Base-by-base conservation (phyloP, 2,888 invertebrate genomes). In the Lasioglossum oenotherae region DNA sequence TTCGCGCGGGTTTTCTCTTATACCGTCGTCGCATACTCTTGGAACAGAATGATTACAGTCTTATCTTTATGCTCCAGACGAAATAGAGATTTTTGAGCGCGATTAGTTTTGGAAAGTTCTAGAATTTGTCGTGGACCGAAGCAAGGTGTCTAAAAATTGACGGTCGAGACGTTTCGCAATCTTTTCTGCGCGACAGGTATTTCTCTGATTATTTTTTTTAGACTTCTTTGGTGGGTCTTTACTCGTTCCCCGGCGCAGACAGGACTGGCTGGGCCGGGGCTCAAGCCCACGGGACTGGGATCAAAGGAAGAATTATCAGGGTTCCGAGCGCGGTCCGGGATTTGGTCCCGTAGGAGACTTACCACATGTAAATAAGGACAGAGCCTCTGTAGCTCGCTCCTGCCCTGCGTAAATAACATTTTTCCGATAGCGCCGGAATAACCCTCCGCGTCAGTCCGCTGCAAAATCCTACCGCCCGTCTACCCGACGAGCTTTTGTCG, bases 231-330 rank as follows among this genome's bases (percentile, higher is more conserved):
- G 87, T 78, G 89, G 88, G 92, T 91, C 90, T 91, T 92, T 90
- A 91, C 87, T 92, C 91, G 89, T 91, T 90, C 90, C 84, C 84
- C 79, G 90, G 80, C 83, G 88, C 88, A 91, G 92, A 91, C 90
- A 89, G 91, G 83, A 83, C 84, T 80, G 84, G 82, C 78, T 75
- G 88, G 76, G 81, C 81, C 80, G 64, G 78, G 87, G 79, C 85
- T 88, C 90, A 86, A 88, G 89, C 93, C 93, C 94, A 93, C 92
- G 94, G 94, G 94, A 94, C 92, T 90, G 92, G 95, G 95, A 95
- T 95, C 95, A 95, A 95, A 95, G 95, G 94, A 95, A 95, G 95
- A 95, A 95, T 95, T 95, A 95, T 95, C 95, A 95, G 94, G 95
- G 94, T 94, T 94, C 93, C 93, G 88, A 93, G 91, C 94, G 92